Percentiles rank a stretch among this genome's conserved stretches.
Conservation (phyloP, 2,797 vertebrate genomes). For the Chelon labrosus region DNA sequence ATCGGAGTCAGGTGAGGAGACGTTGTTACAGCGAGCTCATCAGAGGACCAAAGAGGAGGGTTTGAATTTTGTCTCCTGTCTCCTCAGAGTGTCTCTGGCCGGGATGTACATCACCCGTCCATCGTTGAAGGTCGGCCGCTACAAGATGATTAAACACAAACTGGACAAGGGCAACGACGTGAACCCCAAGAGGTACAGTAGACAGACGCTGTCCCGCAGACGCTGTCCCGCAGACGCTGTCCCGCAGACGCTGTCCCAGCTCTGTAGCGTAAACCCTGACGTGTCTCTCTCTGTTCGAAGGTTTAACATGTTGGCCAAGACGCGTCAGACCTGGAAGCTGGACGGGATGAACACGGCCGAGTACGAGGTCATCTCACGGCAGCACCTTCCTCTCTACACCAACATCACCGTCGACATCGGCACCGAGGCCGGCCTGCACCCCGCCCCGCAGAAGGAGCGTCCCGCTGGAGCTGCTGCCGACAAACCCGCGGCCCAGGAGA, state of each 20-base stretch:
- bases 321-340: conserved; percentile 81
- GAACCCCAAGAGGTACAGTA: conserved; percentile 85
- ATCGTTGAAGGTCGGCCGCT: conserved; percentile 82
- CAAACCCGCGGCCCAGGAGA: background rate
- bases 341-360: conserved; percentile 85
- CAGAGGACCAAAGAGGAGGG: too few species aligned
- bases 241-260: too few species aligned
- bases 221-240: too few species aligned
- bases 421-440: conserved; percentile 71
- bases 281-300: conserved; percentile 52
- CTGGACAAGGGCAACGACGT: conserved; percentile 86
- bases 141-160: conserved; percentile 91
- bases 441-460: background rate
- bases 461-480: conserved; percentile 33
- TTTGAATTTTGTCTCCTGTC: background rate
- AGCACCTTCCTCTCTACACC: conserved; percentile 85
- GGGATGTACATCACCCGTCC: conserved; percentile 89
- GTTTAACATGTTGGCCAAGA: conserved; percentile 88
- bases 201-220: background rate
- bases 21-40: too few species aligned
- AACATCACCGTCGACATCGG: conserved; percentile 89
- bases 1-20: conserved; percentile 83
- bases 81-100: conserved; percentile 85
- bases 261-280: too few species aligned
- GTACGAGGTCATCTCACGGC: conserved; percentile 82